These are phyloP conservation scores for Mesoligia furuncula DNA, from an alignment of 2,888 invertebrate species.

Conservation along the genomic window DNA sequence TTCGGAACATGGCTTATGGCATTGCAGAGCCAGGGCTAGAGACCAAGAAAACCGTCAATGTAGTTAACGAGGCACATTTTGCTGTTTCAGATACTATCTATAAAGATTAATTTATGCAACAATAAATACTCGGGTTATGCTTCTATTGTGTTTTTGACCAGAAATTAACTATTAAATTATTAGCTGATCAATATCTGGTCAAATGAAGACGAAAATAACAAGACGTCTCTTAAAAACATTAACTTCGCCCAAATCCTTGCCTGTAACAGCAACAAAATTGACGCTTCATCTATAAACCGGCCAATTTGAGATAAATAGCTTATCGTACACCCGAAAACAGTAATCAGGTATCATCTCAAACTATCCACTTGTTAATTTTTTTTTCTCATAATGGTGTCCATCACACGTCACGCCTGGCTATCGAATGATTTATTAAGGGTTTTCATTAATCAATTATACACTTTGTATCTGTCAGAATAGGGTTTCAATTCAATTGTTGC, in stretches of 20 bases:
- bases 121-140: no score
- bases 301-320: constrained; percentile 83
- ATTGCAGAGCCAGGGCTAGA: not conserved
- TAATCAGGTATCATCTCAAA: constrained; percentile 80
- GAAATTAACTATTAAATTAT: not conserved
- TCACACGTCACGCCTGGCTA: constrained; percentile 82
- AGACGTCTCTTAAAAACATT: not conserved
- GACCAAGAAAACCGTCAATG: no score
- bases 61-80: not conserved
- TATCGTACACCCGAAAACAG: constrained; percentile 77
- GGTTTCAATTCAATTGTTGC: constrained; percentile 67
- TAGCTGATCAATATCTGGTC: no score
- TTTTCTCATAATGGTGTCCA: constrained; percentile 76
- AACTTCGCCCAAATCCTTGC: constrained; percentile 30
- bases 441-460: constrained; percentile 71
- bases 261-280: constrained; percentile 65
- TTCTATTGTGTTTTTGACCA: not conserved
- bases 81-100: not conserved
- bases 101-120: not conserved
- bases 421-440: constrained; percentile 82
- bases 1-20: not conserved
- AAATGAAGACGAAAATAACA: not conserved
- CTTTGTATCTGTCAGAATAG: constrained; percentile 69
- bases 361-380: constrained; percentile 74
- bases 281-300: constrained; percentile 76